Evolutionary conservation across 2,113 vertebrate species (phyloP).

Genomic region (Tyrannus savana): DNA sequence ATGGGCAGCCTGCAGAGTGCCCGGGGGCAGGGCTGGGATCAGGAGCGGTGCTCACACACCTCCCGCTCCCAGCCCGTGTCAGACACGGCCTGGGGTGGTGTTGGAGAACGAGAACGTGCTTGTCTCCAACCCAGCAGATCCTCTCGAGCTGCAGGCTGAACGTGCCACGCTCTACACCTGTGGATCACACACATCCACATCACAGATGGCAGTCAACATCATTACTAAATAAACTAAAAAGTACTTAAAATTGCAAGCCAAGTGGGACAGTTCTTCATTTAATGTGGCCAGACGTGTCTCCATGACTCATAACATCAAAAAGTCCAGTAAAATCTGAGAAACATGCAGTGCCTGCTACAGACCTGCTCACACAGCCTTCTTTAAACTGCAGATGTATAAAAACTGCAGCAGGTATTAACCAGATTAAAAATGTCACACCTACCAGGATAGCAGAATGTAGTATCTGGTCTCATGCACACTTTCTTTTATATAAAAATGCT

Average conservation of each 20-base stretch:
- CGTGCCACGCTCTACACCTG: neutral
- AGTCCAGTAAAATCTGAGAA: neutral
- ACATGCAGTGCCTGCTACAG: rapidly evolving
- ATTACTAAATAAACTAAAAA: constrained; percentile 3
- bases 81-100: neutral
- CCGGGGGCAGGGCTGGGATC: neutral
- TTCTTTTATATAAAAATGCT: neutral
- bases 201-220: neutral
- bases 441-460: neutral
- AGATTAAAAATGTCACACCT: neutral
- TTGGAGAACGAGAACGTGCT: neutral
- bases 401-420: neutral
- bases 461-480: neutral
- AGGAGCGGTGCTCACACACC: neutral
- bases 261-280: neutral
- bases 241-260: neutral
- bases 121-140: neutral
- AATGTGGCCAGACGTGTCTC: neutral
- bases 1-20: neutral
- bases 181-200: neutral
- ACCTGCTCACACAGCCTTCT: neutral
- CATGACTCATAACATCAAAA: neutral
- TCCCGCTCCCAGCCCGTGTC: neutral
- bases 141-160: neutral
- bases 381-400: neutral